Evolutionary conservation across 2,113 vertebrate genomes (phyloP).

Genomic region (Saccopteryx bilineata): DNA sequence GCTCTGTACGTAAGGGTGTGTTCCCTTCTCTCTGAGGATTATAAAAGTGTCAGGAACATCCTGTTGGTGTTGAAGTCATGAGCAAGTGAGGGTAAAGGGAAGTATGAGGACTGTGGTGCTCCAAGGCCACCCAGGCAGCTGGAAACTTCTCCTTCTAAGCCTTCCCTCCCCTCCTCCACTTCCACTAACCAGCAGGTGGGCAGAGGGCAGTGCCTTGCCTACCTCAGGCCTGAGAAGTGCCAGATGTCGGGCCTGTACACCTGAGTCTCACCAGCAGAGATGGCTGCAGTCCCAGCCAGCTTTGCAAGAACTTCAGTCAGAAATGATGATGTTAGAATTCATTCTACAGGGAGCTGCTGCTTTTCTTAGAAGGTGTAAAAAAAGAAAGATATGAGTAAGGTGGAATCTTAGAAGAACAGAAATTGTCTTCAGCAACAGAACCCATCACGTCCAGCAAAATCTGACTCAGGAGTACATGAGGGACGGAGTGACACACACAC

Average conservation of each 20-base stretch:
- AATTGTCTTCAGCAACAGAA: neutral
- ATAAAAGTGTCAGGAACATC: neutral
- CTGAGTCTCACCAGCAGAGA: neutral
- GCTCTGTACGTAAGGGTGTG: neutral
- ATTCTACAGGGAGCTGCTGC: neutral
- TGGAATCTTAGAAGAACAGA: conserved; percentile 28
- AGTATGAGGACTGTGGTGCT: neutral
- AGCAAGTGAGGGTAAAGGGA: neutral
- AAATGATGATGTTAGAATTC: neutral
- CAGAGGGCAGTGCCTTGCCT: neutral
- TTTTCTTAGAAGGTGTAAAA: conserved; percentile 63
- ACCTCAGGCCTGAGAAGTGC: neutral
- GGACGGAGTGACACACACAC: neutral
- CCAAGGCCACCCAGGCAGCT: neutral
- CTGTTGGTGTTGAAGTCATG: neutral
- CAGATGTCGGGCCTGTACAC: neutral
- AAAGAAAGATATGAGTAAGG: conserved; percentile 8
- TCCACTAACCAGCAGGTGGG: neutral
- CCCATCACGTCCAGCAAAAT: neutral
- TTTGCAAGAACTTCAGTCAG: neutral
- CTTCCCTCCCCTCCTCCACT: neutral
- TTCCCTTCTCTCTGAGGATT: neutral
- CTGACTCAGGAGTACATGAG: neutral
- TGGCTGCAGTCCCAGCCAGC: neutral
- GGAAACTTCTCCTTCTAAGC: neutral